These are phyloP conservation scores for Monopterus albus DNA, from an alignment of 2,113 vertebrate genomes.

Conservation along the genomic window DNA sequence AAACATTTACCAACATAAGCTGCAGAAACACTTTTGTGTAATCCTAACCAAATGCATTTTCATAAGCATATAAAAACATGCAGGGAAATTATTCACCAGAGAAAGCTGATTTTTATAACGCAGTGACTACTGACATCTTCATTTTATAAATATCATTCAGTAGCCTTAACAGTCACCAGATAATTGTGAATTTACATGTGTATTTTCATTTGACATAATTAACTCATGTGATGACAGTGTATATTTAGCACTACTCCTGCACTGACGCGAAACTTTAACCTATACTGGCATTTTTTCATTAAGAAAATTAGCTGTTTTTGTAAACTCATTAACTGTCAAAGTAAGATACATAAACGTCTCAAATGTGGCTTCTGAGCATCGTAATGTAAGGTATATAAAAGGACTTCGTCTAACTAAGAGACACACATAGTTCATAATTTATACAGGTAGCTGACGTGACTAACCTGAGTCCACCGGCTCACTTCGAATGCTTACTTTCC, in stretches of 20 bases:
- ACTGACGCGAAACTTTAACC: too few species aligned
- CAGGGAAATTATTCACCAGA: conserved; percentile 5
- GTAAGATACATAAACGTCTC: neutral
- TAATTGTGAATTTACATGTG: neutral
- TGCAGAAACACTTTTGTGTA: too few species aligned
- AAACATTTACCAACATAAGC: too few species aligned
- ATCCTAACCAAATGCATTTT: neutral
- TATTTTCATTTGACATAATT: fast-evolving
- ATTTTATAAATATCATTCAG: neutral
- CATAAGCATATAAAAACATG: neutral
- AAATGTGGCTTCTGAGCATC: neutral
- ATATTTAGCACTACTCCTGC: too few species aligned
- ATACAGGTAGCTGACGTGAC: neutral
- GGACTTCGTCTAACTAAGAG: neutral
- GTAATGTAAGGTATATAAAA: too few species aligned
- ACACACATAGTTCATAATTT: neutral
- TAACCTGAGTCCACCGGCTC: neutral
- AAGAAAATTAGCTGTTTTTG: neutral
- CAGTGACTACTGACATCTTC: neutral
- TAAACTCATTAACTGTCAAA: neutral
- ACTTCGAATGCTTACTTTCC: neutral
- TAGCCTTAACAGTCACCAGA: neutral
- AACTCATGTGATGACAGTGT: neutral
- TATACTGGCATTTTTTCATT: neutral
- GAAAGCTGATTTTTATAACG: neutral